phyloP scores from a whole-genome alignment of 1,140 invertebrate species.

The Aphelinus certus region DNA sequence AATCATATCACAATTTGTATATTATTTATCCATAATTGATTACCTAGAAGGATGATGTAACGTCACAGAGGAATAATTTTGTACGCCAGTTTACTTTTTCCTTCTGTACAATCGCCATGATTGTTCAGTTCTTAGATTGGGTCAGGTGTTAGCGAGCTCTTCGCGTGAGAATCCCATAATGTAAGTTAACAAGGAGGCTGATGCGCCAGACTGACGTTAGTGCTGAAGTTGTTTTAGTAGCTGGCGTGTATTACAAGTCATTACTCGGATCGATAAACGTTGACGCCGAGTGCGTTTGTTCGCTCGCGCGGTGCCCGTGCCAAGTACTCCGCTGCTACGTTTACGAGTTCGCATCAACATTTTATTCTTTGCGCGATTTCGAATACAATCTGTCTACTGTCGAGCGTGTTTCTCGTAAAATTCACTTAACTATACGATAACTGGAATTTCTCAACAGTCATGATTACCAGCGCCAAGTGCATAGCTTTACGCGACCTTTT shows the following conservation, averaged over 20 bases:
- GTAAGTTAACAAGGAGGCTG: no score
- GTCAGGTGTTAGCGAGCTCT: no score
- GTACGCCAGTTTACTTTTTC: no score
- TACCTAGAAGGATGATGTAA: no score
- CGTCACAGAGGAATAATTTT: no score
- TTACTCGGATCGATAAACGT: conserved; percentile 35
- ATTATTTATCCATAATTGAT: no score
- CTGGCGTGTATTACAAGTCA: conserved; percentile 25
- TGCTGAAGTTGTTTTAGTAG: conserved; percentile 31
- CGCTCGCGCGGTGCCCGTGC: neutral
- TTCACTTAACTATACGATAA: neutral
- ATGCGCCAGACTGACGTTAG: neutral
- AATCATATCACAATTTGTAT: no score
- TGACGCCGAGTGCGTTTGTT: conserved; percentile 1
- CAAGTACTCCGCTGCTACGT: conserved; percentile 14
- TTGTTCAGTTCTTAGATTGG: no score
- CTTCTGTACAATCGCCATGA: no score
- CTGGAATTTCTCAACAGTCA: conserved; percentile 7
- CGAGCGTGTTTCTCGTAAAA: neutral
- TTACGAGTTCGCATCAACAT: conserved; percentile 30
- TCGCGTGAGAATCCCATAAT: no score
- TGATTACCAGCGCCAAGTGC: neutral
- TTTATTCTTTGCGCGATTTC: conserved; percentile 12
- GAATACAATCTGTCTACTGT: conserved; percentile 28
- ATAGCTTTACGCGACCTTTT: no score